Conservation (phyloP, 2,797 vertebrate genomes). For the Rhinella marina region DNA sequence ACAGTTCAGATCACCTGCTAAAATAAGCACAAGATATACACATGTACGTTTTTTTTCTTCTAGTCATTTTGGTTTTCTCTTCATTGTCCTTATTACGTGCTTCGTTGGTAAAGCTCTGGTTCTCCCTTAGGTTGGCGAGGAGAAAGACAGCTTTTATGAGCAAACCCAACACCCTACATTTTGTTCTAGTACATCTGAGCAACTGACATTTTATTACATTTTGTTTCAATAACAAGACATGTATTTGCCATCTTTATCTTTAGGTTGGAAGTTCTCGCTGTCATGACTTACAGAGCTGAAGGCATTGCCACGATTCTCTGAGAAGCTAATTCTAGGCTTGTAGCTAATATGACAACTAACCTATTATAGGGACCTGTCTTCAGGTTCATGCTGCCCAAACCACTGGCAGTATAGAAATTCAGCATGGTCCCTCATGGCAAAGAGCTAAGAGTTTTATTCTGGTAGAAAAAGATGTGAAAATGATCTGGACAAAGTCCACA, state of each 20-base stretch:
- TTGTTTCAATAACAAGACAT: neutral
- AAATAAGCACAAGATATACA: slow-evolving; percentile 18
- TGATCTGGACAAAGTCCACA: too few relatives aligned
- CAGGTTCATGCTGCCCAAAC: too few relatives aligned
- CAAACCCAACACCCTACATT: neutral
- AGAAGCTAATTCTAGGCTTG: neutral
- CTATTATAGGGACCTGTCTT: too few relatives aligned
- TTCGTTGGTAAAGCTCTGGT: neutral
- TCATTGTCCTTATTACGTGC: slow-evolving; percentile 39
- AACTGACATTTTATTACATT: neutral
- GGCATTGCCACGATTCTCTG: too few relatives aligned
- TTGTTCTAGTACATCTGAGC: too few relatives aligned
- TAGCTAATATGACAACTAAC: neutral
- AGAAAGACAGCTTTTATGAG: neutral
- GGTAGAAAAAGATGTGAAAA: too few relatives aligned
- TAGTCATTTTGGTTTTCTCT: neutral
- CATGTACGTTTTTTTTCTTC: neutral
- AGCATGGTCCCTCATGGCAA: too few relatives aligned
- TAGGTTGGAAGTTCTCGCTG: too few relatives aligned
- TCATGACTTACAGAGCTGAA: too few relatives aligned
- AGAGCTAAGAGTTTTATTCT: too few relatives aligned
- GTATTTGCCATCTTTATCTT: too few relatives aligned
- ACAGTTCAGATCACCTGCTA: slow-evolving; percentile 35
- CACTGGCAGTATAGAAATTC: too few relatives aligned
- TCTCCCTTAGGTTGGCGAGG: neutral